Percentiles rank a stretch among this genome's conserved stretches.
Conservation (phyloP, 2,113 vertebrate species). For the Perca schrenkii region DNA sequence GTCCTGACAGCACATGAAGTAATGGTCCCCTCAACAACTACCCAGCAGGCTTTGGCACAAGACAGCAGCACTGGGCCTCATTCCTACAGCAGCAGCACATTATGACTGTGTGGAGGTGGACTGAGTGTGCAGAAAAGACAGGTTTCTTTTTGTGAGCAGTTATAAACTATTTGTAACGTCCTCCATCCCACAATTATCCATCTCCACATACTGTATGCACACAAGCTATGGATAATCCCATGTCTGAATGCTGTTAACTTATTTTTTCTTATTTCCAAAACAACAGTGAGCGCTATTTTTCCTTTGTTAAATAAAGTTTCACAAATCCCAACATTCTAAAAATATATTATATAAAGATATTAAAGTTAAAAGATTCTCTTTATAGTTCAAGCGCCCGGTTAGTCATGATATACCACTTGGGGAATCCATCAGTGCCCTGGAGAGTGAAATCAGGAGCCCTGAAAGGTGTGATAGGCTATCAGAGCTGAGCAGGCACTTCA, state of each 20-base stretch:
- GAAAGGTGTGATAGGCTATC: slow-evolving; percentile 42
- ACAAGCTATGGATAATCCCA: too few relatives aligned
- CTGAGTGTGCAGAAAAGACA: slow-evolving; percentile 3
- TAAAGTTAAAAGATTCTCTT: slow-evolving; percentile 14
- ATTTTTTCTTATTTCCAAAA: not conserved
- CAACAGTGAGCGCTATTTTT: not conserved
- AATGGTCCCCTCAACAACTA: slow-evolving; percentile 7
- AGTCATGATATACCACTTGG: slow-evolving; percentile 32
- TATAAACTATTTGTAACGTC: not conserved
- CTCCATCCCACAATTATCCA: not conserved
- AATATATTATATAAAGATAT: slow-evolving; percentile 10
- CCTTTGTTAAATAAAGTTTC: slow-evolving; percentile 16
- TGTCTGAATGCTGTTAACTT: not conserved
- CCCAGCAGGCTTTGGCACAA: slow-evolving; percentile 34
- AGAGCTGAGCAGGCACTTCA: slow-evolving; percentile 24
- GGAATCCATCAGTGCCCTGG: slow-evolving; percentile 21
- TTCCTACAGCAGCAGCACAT: slow-evolving; percentile 6
- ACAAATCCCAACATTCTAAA: not conserved
- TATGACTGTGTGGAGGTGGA: slow-evolving; percentile 10
- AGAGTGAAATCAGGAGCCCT: slow-evolving; percentile 20
- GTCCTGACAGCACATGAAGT: slow-evolving; percentile 49
- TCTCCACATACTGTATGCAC: not conserved
- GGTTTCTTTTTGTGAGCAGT: not conserved
- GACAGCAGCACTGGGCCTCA: not conserved
- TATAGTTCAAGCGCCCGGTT: slow-evolving; percentile 6